Base-by-base conservation (phyloP, 2,797 vertebrate species). In the Megalops cyprinoides region DNA sequence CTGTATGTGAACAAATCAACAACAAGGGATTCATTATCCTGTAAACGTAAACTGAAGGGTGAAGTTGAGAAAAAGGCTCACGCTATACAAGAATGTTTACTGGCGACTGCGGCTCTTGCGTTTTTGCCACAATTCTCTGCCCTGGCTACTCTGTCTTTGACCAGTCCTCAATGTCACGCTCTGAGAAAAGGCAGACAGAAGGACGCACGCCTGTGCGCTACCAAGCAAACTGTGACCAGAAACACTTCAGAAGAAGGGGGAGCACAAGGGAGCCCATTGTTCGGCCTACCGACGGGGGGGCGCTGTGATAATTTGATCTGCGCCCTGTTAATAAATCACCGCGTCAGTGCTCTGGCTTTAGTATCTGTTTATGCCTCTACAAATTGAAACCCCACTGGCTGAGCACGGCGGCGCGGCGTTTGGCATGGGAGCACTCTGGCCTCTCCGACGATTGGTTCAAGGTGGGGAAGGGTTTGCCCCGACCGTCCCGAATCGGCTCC, bases 311-410 rank as follows among this genome's bases (percentile, higher is more conserved):
- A 96, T 95, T 95, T 94, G 93, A 95, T 94, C 93, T 90, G 89
- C 94, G 94, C 91, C 92, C 94, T 88, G 92, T 91, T 94, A 93
- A 94, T 93, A 94, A 94, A 96, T 96, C 93, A 93, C 92, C 85
- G 85, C 89, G 84, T 91, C 89, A 88, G 92, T 94, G 93, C 92
- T 93, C 94, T 89, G 94, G 92, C 93, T 96, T 96, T 96, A 96
- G 95, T 95, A 96, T 96, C 95, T 96, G 96, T 96, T 96, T 96
- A 96, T 96, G 95, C 95, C 96, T 95, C 93, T 95, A 96, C 96
- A 96, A 96, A 96, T 96, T 96, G 95, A 96, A 96, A 95, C 95
- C 94, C 95, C 95, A 94, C 94, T 90, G 94, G 92, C 91, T 91
- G 92, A 86, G 90, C 89, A 65, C 86, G 87, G 90, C 87, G 88